Conservation (phyloP, 2,113 vertebrate species). For the Arizona elegans region DNA sequence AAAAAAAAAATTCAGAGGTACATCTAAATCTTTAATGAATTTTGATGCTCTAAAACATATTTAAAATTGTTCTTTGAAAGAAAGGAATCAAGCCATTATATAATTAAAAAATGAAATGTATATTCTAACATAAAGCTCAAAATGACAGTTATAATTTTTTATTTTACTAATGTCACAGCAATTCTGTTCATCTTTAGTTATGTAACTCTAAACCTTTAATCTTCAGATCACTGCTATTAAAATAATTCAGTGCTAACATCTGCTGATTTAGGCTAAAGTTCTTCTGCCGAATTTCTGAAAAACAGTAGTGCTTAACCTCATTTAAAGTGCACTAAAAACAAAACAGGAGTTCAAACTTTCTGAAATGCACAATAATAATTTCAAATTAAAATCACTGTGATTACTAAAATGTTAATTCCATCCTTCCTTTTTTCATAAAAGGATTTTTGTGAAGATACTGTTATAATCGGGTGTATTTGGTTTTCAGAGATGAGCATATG, state of each 20-base stretch:
- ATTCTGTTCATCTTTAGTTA: neutral
- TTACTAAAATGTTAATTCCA: neutral
- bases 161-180: neutral
- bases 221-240: neutral
- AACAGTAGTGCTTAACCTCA: neutral
- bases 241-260: conserved; percentile 11
- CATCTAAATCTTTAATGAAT: neutral
- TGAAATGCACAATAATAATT: neutral
- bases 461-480: neutral
- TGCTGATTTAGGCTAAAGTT: neutral
- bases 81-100: neutral
- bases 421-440: neutral
- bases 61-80: neutral
- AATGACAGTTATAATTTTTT: neutral
- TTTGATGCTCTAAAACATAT: neutral
- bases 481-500: conserved; percentile 8
- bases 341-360: neutral
- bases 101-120: neutral
- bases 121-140: neutral
- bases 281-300: neutral
- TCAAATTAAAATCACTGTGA: neutral
- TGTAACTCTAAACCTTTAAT: neutral
- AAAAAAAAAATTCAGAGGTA: neutral
- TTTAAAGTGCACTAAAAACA: neutral
- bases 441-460: neutral